A percentile compares a stretch with the other conserved stretches of the same genome.
Evolutionary conservation across 2,113 vertebrate genomes (phyloP).

Genomic region (Notarius lentiginosus): DNA sequence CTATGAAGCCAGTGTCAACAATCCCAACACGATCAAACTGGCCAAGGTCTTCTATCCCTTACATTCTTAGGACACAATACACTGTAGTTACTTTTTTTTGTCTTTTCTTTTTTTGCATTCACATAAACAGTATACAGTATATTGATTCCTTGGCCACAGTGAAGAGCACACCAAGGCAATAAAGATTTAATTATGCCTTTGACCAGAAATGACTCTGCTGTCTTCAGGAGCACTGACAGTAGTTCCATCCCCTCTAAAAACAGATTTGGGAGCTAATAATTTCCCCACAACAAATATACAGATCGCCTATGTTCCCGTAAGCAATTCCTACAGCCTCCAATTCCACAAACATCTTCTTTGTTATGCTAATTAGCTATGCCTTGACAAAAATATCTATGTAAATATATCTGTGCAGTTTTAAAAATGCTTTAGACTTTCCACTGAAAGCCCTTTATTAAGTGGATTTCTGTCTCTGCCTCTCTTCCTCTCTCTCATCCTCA

Average conservation of each 20-base stretch:
- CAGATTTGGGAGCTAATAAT: conserved; percentile 49
- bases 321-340: conserved; percentile 43
- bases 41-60: not conserved
- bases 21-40: not conserved
- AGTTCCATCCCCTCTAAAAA: conserved; percentile 33
- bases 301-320: conserved; percentile 52
- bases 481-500: not conserved
- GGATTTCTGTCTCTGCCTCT: conserved; percentile 14
- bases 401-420: conserved; percentile 51
- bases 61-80: not conserved
- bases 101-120: not conserved
- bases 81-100: not conserved
- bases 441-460: conserved; percentile 49
- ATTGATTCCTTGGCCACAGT: conserved; percentile 1
- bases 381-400: conserved; percentile 47
- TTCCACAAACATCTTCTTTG: conserved; percentile 50
- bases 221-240: conserved; percentile 27
- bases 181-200: conserved; percentile 43
- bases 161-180: conserved; percentile 11
- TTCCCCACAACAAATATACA: conserved; percentile 48
- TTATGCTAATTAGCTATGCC: conserved; percentile 56
- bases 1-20: not conserved
- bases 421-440: conserved; percentile 48
- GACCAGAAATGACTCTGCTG: conserved; percentile 40
- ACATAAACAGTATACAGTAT: not conserved